Conservation (phyloP, 2,797 vertebrate genomes). For the Falco concolor region DNA sequence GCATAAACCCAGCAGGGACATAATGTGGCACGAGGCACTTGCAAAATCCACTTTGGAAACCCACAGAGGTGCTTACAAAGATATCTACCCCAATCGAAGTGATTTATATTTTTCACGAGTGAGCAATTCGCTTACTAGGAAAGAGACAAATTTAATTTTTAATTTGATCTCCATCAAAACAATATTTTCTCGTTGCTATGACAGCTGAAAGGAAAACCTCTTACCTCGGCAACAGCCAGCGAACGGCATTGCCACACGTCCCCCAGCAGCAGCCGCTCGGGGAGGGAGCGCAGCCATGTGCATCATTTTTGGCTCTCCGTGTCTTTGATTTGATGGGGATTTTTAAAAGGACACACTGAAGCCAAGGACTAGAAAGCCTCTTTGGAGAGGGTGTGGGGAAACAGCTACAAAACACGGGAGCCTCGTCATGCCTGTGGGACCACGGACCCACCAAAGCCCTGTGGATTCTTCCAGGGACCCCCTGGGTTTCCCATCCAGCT, state of each 20-base stretch:
- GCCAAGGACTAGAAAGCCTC: background rate
- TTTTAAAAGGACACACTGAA: background rate
- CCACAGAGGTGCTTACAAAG: slow-evolving; percentile 2
- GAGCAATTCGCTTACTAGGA: slow-evolving; percentile 41
- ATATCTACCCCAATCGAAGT: background rate
- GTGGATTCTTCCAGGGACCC: accelerated
- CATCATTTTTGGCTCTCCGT: background rate
- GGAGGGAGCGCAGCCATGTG: background rate
- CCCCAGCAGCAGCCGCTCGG: background rate
- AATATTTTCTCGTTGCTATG: slow-evolving; percentile 58
- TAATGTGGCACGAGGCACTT: accelerated
- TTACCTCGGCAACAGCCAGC: background rate
- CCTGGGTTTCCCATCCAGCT: background rate
- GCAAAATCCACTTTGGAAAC: background rate
- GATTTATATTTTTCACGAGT: slow-evolving; percentile 37
- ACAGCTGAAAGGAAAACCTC: slow-evolving; percentile 43
- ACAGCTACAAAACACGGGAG: background rate
- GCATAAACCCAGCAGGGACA: background rate
- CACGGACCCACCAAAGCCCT: accelerated
- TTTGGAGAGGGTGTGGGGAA: background rate
- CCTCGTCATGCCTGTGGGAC: accelerated
- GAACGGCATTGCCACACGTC: background rate
- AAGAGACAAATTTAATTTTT: slow-evolving; percentile 53
- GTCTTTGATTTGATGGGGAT: background rate
- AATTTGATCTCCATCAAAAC: slow-evolving; percentile 45